A percentile compares a stretch with the other conserved stretches of the same genome.
Conservation (phyloP, 2,888 invertebrate genomes). For the Melinaea menophilus region DNA sequence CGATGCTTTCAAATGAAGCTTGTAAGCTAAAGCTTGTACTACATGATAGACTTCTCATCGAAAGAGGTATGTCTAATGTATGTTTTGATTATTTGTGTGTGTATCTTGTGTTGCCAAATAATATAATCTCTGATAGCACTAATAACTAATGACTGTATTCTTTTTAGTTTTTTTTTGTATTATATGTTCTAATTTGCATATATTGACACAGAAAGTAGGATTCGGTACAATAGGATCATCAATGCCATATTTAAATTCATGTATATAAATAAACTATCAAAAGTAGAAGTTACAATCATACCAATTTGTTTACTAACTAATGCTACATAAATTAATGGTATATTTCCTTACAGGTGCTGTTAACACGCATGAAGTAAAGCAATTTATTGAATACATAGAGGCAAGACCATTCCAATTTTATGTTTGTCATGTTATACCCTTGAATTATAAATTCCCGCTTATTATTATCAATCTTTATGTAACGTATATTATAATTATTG, state of each 20-base stretch:
- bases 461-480: background rate
- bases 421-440: conserved; percentile 29
- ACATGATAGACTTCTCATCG: conserved; percentile 10
- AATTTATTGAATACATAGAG: conserved; percentile 13
- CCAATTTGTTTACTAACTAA: background rate
- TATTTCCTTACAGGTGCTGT: conserved; percentile 7
- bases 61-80: conserved; percentile 5
- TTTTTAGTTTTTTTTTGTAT: no score
- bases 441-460: conserved; percentile 23
- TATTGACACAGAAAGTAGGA: no score
- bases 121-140: no score
- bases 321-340: background rate
- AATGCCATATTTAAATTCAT: no score
- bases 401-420: conserved; percentile 14
- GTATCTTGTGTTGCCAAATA: no score
- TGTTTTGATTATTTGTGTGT: no score
- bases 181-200: no score
- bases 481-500: conserved; percentile 1
- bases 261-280: no score
- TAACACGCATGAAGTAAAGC: conserved; percentile 8
- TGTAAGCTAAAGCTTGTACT: conserved; percentile 9
- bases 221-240: no score
- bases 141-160: no score
- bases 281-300: no score
- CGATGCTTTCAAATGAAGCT: conserved; percentile 9